Evolutionary conservation across 1,140 invertebrate genomes (phyloP).

Genomic region (Scaptomyza pallida): DNA sequence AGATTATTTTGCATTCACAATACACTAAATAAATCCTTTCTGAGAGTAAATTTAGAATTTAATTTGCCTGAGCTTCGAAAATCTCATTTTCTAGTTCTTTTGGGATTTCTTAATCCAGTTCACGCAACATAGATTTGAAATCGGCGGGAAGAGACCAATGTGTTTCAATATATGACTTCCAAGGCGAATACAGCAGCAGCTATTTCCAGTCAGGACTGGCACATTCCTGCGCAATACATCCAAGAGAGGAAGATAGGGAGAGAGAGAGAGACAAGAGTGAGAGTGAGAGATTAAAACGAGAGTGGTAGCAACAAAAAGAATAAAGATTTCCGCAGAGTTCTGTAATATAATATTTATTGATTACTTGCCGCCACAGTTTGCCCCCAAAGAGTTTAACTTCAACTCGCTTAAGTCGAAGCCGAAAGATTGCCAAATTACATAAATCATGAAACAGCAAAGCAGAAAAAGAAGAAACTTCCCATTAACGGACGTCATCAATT

Average conservation of each 20-base stretch:
- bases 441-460: slow-evolving; percentile 29
- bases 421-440: slow-evolving; percentile 47
- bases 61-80: too few relatives aligned
- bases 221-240: slow-evolving; percentile 32
- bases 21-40: too few relatives aligned
- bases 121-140: not conserved
- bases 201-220: slow-evolving; percentile 29
- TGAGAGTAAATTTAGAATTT: too few relatives aligned
- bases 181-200: slow-evolving; percentile 22
- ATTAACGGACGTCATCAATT: slow-evolving; percentile 9
- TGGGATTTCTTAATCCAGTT: not conserved
- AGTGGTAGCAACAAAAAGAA: not conserved
- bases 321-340: slow-evolving; percentile 29
- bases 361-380: slow-evolving; percentile 54
- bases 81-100: not conserved
- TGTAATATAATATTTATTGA: slow-evolving; percentile 73
- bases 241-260: not conserved
- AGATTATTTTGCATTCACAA: too few relatives aligned
- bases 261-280: not conserved
- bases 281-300: too few relatives aligned
- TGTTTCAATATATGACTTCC: slow-evolving; percentile 11
- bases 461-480: not conserved
- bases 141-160: not conserved
- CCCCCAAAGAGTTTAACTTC: slow-evolving; percentile 44
- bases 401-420: slow-evolving; percentile 31